These are phyloP conservation scores for Scalopus aquaticus DNA, from an alignment of 2,113 vertebrate genomes.

Conservation along the genomic window DNA sequence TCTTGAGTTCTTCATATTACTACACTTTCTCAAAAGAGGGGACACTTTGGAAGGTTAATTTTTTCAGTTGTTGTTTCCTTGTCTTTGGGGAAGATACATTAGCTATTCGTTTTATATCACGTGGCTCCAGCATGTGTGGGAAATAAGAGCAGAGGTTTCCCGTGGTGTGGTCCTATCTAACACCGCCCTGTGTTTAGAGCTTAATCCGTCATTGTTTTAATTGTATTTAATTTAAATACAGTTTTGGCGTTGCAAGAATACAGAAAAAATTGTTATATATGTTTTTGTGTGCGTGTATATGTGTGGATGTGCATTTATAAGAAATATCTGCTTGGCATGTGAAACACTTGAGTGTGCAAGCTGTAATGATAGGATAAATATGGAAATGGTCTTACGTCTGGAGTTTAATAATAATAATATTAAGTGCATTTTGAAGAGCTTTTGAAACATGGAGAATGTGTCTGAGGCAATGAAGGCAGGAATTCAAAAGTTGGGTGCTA, in stretches of 20 bases:
- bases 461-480: neutral
- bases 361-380: neutral
- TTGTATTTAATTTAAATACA: neutral
- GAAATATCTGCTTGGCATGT: neutral
- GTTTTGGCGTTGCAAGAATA: neutral
- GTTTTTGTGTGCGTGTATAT: neutral
- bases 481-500: neutral
- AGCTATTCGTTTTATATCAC: neutral
- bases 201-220: neutral
- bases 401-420: neutral
- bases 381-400: neutral
- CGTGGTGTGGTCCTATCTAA: neutral
- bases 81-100: neutral
- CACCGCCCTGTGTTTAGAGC: too few species aligned
- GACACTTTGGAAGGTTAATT: neutral
- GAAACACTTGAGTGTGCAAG: neutral
- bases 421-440: neutral
- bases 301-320: neutral
- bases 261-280: neutral
- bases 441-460: neutral
- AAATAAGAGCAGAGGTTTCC: neutral
- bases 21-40: neutral
- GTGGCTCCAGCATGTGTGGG: neutral
- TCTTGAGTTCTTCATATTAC: neutral
- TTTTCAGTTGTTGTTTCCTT: neutral